These are phyloP conservation scores for Salarias fasciatus DNA, from an alignment of 2,797 vertebrate species.

Conservation along the genomic window DNA sequence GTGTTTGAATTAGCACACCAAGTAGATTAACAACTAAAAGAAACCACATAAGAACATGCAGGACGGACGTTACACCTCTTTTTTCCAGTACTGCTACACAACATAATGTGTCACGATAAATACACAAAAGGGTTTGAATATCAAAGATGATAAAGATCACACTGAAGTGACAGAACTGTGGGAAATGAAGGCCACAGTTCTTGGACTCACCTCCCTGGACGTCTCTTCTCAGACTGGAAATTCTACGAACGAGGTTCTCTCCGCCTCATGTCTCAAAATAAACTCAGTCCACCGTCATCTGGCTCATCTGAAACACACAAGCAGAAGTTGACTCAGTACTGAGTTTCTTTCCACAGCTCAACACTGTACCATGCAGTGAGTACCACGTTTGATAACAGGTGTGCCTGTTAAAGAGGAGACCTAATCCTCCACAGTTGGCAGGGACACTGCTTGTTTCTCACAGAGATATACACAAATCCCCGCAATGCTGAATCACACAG, in stretches of 20 bases:
- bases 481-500: slow-evolving; percentile 11
- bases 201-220: slow-evolving; percentile 63
- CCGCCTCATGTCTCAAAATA: slow-evolving; percentile 59
- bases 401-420: slow-evolving; percentile 45
- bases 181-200: background rate
- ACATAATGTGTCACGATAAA: too few relatives aligned
- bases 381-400: slow-evolving; percentile 65
- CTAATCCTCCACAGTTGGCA: slow-evolving; percentile 53
- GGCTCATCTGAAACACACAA: slow-evolving; percentile 78
- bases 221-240: slow-evolving; percentile 52
- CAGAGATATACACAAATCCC: slow-evolving; percentile 22
- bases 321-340: slow-evolving; percentile 44
- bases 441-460: slow-evolving; percentile 6
- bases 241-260: slow-evolving; percentile 31
- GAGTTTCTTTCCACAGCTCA: slow-evolving; percentile 11
- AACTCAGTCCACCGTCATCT: slow-evolving; percentile 36
- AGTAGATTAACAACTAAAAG: slow-evolving; percentile 44
- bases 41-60: background rate
- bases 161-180: too few relatives aligned
- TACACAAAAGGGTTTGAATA: background rate
- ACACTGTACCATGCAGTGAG: slow-evolving; percentile 47
- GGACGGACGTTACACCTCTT: background rate
- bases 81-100: too few relatives aligned
- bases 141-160: too few relatives aligned
- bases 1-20: slow-evolving; percentile 33